A percentile compares a stretch with the other conserved stretches of the same genome.
phyloP scores from a whole-genome alignment of 2,797 vertebrate species.

The Malacoctenus gilli region DNA sequence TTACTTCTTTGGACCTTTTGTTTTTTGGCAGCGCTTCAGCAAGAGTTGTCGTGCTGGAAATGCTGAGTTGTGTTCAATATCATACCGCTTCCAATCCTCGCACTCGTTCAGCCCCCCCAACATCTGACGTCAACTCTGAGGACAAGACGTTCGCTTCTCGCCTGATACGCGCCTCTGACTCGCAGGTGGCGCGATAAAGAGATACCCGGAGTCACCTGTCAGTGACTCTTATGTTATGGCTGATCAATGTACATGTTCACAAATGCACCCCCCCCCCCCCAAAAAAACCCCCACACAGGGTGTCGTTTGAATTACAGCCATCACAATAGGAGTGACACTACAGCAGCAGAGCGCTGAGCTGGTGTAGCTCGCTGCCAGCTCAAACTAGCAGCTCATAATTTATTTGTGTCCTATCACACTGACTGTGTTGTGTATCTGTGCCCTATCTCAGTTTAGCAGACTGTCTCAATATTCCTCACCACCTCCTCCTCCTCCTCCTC shows the following conservation, averaged over 20 bases:
- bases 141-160: no score
- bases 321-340: conserved; percentile 19
- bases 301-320: conserved; percentile 10
- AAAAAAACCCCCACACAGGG: conserved; percentile 7
- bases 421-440: conserved; percentile 48
- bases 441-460: conserved; percentile 57
- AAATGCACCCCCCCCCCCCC: no score
- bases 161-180: no score
- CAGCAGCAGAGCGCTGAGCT: conserved; percentile 17
- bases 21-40: no score
- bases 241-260: neutral
- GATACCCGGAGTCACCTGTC: no score
- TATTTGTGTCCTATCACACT: conserved; percentile 59
- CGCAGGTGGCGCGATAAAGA: no score
- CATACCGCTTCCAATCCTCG: no score
- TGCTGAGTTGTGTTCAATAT: no score
- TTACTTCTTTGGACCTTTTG: neutral
- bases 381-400: conserved; percentile 57
- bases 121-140: no score
- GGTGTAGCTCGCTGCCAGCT: conserved; percentile 39
- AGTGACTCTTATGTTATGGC: no score
- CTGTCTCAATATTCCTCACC: conserved; percentile 27
- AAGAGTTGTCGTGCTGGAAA: no score
- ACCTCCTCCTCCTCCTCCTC: neutral
- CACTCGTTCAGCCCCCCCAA: no score